These are phyloP conservation scores for Myzus persicae DNA, from an alignment of 1,140 invertebrate species.

Conservation along the genomic window DNA sequence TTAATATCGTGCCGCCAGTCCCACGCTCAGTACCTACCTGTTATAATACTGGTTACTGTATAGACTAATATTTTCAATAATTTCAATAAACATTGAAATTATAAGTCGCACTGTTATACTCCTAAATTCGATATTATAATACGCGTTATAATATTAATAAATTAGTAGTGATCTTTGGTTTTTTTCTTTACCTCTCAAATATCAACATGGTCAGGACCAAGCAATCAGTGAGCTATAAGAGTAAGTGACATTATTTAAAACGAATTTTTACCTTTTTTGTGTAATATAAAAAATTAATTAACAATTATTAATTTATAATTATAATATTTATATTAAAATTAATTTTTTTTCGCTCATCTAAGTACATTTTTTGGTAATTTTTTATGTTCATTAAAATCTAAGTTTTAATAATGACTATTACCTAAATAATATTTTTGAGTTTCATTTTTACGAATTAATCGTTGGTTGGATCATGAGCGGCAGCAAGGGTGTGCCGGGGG, in stretches of 20 bases:
- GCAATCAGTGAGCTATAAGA: neutral
- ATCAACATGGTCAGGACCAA: slow-evolving; percentile 1
- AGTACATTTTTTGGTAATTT: too few species aligned
- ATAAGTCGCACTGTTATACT: neutral
- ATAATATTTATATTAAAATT: too few species aligned
- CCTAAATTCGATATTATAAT: neutral
- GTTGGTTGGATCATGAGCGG: too few species aligned
- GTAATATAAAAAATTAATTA: too few species aligned
- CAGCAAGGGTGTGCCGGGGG: too few species aligned
- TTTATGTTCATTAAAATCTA: too few species aligned
- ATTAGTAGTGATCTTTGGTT: neutral
- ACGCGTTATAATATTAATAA: too few species aligned
- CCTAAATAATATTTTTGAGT: neutral
- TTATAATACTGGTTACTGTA: neutral
- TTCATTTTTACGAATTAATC: too few species aligned
- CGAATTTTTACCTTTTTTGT: too few species aligned
- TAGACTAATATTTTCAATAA: neutral
- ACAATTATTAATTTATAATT: too few species aligned
- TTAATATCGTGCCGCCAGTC: neutral
- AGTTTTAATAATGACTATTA: neutral
- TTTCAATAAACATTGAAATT: neutral
- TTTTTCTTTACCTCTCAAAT: neutral
- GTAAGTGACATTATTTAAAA: neutral
- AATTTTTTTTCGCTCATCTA: too few species aligned
- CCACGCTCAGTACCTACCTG: neutral